Conservation (phyloP, 2,888 invertebrate genomes). For the Phytoseiulus persimilis region DNA sequence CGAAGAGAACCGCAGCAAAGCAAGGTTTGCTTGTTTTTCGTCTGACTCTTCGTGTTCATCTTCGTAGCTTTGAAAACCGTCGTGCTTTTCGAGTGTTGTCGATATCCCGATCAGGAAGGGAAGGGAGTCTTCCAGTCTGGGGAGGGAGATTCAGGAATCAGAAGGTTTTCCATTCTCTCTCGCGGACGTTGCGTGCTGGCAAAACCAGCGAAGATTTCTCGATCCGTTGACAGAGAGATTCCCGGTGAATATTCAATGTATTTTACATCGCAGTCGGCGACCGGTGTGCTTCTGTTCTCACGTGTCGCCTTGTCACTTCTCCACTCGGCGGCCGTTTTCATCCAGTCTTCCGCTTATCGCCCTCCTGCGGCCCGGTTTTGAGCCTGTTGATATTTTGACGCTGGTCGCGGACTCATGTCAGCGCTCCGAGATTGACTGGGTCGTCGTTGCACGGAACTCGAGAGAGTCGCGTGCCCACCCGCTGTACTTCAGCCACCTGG, state of each 20-base stretch:
- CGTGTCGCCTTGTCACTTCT: neutral
- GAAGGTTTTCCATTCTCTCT: too few relatives aligned
- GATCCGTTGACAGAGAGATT: too few relatives aligned
- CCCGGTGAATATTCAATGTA: neutral
- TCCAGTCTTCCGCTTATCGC: slow-evolving; percentile 6
- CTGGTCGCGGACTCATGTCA: neutral
- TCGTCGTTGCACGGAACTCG: neutral
- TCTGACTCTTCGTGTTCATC: too few relatives aligned
- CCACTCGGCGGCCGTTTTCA: slow-evolving; percentile 13
- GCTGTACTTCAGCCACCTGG: neutral
- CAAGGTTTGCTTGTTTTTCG: too few relatives aligned
- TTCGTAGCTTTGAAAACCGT: too few relatives aligned
- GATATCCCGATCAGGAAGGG: too few relatives aligned
- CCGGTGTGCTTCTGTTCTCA: neutral
- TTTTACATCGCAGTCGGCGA: neutral
- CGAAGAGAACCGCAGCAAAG: too few relatives aligned
- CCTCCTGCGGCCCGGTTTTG: neutral
- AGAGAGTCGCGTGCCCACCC: neutral
- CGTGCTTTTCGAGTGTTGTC: too few relatives aligned
- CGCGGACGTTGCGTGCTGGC: too few relatives aligned
- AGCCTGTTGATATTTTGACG: neutral
- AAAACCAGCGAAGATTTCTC: too few relatives aligned
- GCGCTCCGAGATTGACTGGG: neutral
- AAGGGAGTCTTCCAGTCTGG: too few relatives aligned
- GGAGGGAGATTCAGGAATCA: too few relatives aligned